These are phyloP conservation scores for Pocillopora verrucosa DNA, from an alignment of 64 coral and sea anemone genomes.

Conservation along the genomic window DNA sequence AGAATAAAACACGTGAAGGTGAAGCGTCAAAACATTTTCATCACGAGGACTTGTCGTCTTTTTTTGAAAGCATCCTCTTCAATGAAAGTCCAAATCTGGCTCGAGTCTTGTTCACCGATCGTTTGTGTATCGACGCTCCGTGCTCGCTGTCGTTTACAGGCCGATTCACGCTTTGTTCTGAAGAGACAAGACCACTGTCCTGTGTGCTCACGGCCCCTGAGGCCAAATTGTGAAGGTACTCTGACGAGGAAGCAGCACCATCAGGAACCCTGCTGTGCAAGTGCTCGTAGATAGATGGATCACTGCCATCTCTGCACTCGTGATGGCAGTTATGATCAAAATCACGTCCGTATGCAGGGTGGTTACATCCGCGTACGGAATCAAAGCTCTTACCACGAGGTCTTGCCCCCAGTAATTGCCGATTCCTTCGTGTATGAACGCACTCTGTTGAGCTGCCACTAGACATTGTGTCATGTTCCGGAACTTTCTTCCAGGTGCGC, in stretches of 20 bases:
- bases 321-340: neutral
- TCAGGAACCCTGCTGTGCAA: conserved; percentile 28
- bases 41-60: neutral
- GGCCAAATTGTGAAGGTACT: conserved; percentile 8
- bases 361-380: neutral
- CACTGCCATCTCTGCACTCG: conserved; percentile 4
- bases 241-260: conserved; percentile 25
- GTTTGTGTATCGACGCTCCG: neutral
- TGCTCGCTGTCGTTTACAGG: conserved; percentile 7
- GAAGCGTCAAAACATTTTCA: no score
- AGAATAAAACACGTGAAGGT: no score
- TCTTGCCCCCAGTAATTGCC: neutral
- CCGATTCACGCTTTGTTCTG: neutral
- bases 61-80: conserved; percentile 31
- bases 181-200: conserved; percentile 12
- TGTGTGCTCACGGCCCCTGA: neutral
- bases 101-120: conserved; percentile 25
- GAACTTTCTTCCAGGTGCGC: neutral
- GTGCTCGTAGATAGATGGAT: neutral
- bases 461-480: neutral
- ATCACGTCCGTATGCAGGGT: neutral
- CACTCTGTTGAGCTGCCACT: conserved; percentile 32
- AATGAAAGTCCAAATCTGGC: conserved; percentile 53
- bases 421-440: conserved; percentile 13
- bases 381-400: neutral